A percentile compares a stretch with the other conserved stretches of the same genome.
Evolutionary conservation across 2,888 invertebrate species (phyloP).

Genomic region (Mythimna loreyi): DNA sequence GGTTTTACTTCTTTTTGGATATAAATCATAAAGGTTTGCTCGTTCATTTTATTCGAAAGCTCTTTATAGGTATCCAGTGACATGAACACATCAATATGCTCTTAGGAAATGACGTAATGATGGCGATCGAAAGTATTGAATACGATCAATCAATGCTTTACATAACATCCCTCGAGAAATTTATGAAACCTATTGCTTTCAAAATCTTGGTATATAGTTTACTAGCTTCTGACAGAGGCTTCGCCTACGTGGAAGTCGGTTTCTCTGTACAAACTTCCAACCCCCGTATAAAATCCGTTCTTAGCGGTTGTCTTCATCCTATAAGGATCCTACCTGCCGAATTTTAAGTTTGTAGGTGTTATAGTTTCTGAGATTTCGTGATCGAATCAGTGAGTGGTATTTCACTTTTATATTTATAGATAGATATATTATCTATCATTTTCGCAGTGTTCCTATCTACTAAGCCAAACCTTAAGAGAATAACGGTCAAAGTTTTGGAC

Average conservation of each 20-base stretch:
- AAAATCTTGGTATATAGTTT: background rate
- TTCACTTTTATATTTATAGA: too few species aligned
- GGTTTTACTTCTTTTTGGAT: constrained; percentile 18
- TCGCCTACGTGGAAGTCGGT: too few species aligned
- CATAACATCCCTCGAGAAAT: background rate
- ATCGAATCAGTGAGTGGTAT: too few species aligned
- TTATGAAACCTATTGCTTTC: background rate
- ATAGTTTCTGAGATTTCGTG: too few species aligned
- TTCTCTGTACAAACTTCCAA: too few species aligned
- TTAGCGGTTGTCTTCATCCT: too few species aligned
- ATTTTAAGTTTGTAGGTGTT: too few species aligned
- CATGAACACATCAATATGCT: background rate
- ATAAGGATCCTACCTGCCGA: too few species aligned
- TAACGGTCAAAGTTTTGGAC: constrained; percentile 22
- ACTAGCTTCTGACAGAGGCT: too few species aligned
- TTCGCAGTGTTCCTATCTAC: background rate
- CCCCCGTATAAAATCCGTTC: too few species aligned
- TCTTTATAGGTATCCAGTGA: background rate
- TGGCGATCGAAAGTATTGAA: background rate
- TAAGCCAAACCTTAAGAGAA: background rate
- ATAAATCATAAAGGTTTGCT: background rate
- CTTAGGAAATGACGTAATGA: background rate
- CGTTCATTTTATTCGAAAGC: background rate
- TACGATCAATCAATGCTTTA: background rate
- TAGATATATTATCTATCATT: too few species aligned